These are phyloP conservation scores for Macrophya alboannulata DNA, from an alignment of 2,888 invertebrate genomes.

Conservation along the genomic window DNA sequence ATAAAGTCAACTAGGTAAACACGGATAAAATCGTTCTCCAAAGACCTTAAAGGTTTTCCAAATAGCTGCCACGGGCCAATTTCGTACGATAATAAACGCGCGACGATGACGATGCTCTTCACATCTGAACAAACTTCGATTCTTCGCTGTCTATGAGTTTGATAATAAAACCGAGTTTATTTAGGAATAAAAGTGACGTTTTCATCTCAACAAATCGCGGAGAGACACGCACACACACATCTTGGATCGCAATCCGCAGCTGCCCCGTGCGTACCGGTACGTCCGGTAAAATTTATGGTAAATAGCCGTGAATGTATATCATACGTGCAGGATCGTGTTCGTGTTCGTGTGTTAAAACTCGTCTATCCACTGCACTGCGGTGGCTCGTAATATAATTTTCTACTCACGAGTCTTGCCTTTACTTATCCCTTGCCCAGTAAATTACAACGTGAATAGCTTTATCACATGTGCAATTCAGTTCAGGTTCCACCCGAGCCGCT, in stretches of 20 bases:
- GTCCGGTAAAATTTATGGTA: neutral
- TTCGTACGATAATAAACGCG: no score
- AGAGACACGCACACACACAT: neutral
- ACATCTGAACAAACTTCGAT: neutral
- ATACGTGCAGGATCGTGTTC: neutral
- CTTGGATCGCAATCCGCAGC: neutral
- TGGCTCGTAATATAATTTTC: constrained; percentile 17
- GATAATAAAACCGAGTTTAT: neutral
- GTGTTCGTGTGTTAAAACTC: neutral
- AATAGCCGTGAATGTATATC: neutral
- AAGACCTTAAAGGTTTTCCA: neutral
- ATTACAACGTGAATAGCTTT: neutral
- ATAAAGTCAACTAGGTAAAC: neutral
- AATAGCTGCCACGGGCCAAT: neutral
- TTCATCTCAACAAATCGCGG: neutral
- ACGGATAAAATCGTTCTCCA: neutral
- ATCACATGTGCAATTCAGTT: neutral
- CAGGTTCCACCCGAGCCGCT: neutral
- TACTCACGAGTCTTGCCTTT: neutral
- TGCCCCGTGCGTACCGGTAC: neutral
- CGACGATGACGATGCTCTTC: no score
- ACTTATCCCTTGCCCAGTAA: neutral
- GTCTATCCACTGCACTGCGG: neutral
- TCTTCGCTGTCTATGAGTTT: neutral
- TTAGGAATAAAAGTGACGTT: neutral